Conservation (phyloP, 2,113 vertebrate species). For the Lamprologus callipterus region DNA sequence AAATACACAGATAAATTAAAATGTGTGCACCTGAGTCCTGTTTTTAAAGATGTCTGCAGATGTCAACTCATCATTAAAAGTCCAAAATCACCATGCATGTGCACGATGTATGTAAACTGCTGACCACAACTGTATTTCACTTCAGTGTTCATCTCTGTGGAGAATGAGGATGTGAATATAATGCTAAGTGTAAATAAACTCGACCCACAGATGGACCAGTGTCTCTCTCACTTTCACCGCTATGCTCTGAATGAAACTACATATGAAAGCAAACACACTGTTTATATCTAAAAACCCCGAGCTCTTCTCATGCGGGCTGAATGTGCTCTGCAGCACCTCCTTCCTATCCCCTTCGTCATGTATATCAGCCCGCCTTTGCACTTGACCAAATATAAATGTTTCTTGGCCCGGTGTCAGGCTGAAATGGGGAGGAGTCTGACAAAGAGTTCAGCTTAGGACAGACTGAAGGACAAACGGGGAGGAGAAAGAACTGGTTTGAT, state of each 20-base stretch:
- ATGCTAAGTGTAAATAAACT: neutral
- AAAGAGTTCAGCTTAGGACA: constrained; percentile 49
- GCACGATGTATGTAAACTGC: neutral
- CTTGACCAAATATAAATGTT: constrained; percentile 71
- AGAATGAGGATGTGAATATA: neutral
- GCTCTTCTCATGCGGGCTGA: neutral
- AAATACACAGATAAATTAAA: neutral
- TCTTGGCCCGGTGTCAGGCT: constrained; percentile 53
- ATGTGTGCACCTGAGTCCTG: neutral
- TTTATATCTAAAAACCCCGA: neutral
- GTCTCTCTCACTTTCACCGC: neutral
- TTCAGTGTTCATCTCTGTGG: neutral
- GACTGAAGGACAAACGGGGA: constrained; percentile 67
- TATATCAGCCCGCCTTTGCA: constrained; percentile 8
- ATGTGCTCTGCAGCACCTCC: neutral
- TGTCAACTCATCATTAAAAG: rapidly evolving
- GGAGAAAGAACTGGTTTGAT: neutral
- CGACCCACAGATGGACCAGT: neutral
- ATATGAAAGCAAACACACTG: neutral
- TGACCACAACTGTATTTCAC: neutral
- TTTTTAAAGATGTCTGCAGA: neutral
- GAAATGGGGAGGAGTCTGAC: constrained; percentile 57
- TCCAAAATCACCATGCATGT: rapidly evolving
- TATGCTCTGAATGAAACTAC: rapidly evolving
- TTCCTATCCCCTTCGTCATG: neutral